Evolutionary conservation across 2,797 vertebrate species (phyloP), one percentile per base, ranked within the genome.

Genomic region (Hemibagrus guttatus): DNA sequence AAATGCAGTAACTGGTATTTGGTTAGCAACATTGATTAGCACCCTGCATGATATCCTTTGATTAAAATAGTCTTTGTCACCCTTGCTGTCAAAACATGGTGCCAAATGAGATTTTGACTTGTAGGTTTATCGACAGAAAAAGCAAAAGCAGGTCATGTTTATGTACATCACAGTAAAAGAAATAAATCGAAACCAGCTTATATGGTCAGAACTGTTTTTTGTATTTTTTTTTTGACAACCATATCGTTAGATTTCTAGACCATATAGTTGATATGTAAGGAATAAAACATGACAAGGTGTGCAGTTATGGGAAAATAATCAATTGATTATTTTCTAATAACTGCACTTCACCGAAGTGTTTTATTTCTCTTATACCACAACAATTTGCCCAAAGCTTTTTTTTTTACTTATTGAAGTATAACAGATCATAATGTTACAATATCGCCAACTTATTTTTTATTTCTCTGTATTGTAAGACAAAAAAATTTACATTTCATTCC

Each of bases 151-250:
- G 84, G 68, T 80, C 66, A 79, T 85, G 84, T 82, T 87, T 26
- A 85, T 90, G 84, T 89, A 84, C 66, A 59, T 88, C 63, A 84
- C 74, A 81, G 72, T 31, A 71, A 86, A 58, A 71, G 39, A 89
- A 90, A 91, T 91, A 90, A 91, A 91, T 78, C 5, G 74, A 78
- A 85, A 89, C 76, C 85, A 79, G 86, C 81, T 74, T 85, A 74
- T 28, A 84, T 85, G 86, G 35, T 75, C 83, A 49, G 74, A 83
- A 85, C 59, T 76, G 66, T 6, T 92, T 89, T 90, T 93, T 92
- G 91, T 89, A 91, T 93, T 92, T 92, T 83, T 90, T 91, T 85
- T 81, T 76, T 28, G 2, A 13, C 49, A 80, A 59, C 26, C 39
- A 17, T 59, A 26, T 71, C 35, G 49, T 81, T 72, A 63, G 7